Evolutionary conservation across 2,888 invertebrate species (phyloP).

Genomic region (Cyclophora punctaria): DNA sequence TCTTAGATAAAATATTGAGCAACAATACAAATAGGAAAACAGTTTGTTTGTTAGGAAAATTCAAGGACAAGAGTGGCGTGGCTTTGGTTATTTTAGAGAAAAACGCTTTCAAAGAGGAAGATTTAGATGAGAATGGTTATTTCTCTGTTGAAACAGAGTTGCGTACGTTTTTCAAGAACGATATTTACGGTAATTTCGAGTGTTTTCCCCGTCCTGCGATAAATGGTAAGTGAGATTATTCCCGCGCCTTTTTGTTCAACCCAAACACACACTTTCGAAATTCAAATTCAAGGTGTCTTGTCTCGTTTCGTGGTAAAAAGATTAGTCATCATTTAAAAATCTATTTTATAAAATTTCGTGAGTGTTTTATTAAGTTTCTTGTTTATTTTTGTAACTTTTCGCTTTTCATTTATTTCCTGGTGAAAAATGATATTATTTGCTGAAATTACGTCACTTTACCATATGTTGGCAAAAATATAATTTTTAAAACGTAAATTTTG

Average conservation of each 20-base stretch:
- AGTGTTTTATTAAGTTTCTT: no score
- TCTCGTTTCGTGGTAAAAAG: background rate
- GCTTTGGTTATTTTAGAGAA: conserved; percentile 88
- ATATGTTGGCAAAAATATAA: conserved; percentile 3
- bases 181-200: conserved; percentile 88
- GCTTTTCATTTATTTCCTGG: no score
- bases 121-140: conserved; percentile 71
- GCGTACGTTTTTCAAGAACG: conserved; percentile 82
- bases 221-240: conserved; percentile 74
- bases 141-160: conserved; percentile 77
- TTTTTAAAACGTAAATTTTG: no score
- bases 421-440: background rate
- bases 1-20: conserved; percentile 78
- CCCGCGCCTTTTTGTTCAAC: conserved; percentile 16
- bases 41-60: conserved; percentile 81
- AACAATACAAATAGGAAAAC: conserved; percentile 84
- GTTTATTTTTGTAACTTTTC: background rate
- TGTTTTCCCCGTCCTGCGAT: conserved; percentile 77
- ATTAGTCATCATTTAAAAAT: conserved; percentile 27
- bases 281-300: conserved; percentile 32
- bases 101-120: conserved; percentile 82
- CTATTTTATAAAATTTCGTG: background rate
- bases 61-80: conserved; percentile 75
- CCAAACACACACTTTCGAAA: conserved; percentile 28
- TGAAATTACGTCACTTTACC: conserved; percentile 12